Evolutionary conservation across 2,113 vertebrate species (phyloP), one percentile per base, ranked within the genome.

Genomic region (Delphinapterus leucas): DNA sequence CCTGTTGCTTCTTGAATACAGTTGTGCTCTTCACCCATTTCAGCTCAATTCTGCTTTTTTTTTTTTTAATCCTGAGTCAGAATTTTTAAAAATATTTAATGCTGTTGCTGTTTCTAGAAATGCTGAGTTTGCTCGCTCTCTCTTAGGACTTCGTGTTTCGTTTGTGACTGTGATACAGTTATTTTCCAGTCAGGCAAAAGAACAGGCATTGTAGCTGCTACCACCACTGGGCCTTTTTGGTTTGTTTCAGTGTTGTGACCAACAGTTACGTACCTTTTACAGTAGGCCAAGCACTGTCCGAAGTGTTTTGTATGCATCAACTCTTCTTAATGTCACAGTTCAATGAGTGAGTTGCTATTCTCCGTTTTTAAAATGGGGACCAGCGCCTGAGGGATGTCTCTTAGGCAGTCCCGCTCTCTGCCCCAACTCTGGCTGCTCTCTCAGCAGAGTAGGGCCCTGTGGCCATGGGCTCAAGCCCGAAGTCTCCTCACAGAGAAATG

Each of bases 91-190:
- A 88, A 81, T 38, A 85, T 93, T 89, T 98, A 96, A 94, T 97
- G 33, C 89, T 93, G 97, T 74, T 95, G 86, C 68, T 90, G 17
- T 97, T 98, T 96, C 25, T 61, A 53, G 77, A 70, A 84, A 65
- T 70, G 23, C 38, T 36, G 17, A 95, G 93, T 61, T 84, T 8
- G 89, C 95, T 97, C n/a, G 13, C 26, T 97, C 97, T 96, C 97
- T 94, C 95, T 94, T 61, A 86, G 95, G 93, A 47, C 53, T 55
- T 55, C 3, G 67, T n/a, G 26, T 84, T 96, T 74, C 18, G 33
- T 85, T 61, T 94, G 80, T 92, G 96, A 95, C 91, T 77, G 8
- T 90, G 97, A 97, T 96, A 15, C 47, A 36, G 47, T 47, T 21
- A 38, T 55, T 70, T 71, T 70, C 89, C 44, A 13, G 47, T 58